Evolutionary conservation across 2,797 vertebrate genomes (phyloP).

Genomic region (Scleropages formosus): DNA sequence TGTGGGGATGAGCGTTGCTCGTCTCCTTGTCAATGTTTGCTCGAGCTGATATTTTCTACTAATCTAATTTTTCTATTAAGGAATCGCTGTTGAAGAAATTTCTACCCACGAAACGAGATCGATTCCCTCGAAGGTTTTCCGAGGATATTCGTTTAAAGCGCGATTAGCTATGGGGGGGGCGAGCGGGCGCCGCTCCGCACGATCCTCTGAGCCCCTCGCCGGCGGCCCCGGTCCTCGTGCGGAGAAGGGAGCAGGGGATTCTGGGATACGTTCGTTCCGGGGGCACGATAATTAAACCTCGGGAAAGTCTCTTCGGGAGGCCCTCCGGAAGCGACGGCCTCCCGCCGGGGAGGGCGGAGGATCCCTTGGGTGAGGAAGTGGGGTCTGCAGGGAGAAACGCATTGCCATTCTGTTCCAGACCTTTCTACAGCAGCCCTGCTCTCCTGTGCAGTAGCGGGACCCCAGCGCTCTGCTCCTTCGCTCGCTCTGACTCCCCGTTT

Average conservation of each 20-base stretch:
- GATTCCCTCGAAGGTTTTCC: not conserved
- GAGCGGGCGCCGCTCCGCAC: not conserved
- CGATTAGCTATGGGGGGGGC: not conserved
- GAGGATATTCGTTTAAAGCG: not conserved
- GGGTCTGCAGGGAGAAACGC: not conserved
- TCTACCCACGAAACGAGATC: not conserved
- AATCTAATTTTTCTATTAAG: not conserved
- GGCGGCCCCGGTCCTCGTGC: not conserved
- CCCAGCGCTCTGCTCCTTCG: not conserved
- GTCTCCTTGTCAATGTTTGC: no score
- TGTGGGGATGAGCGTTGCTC: no score
- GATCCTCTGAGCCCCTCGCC: not conserved
- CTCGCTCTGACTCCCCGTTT: no score
- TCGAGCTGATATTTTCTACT: no score
- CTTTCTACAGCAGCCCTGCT: not conserved
- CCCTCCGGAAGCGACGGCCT: constrained; percentile 11
- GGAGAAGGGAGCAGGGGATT: not conserved
- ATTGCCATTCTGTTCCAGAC: constrained; percentile 7
- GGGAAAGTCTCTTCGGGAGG: constrained; percentile 44
- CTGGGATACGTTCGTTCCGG: constrained; percentile 1
- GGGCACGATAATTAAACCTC: constrained; percentile 41
- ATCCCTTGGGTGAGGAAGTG: constrained; percentile 19
- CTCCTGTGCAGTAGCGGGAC: constrained; percentile 1
- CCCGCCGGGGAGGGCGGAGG: not conserved
- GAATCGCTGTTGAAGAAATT: not conserved